Conservation (phyloP, 2,797 vertebrate species). For the Acanthornis magna region DNA sequence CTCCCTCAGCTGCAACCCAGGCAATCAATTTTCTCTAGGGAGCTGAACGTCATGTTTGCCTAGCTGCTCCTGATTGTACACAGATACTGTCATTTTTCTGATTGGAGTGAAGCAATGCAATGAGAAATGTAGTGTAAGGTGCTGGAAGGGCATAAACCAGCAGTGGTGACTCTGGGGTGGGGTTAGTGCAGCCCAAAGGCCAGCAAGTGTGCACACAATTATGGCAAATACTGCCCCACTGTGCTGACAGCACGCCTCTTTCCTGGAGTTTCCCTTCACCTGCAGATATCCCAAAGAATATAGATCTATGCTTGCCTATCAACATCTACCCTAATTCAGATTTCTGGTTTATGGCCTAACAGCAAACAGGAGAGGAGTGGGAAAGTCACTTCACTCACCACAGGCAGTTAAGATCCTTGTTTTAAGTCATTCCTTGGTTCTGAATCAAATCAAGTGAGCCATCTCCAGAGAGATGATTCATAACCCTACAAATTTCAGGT, state of each 20-base stretch:
- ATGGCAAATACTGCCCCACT: neutral
- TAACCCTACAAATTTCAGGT: neutral
- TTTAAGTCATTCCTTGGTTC: neutral
- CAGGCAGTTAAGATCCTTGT: neutral
- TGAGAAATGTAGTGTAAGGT: neutral
- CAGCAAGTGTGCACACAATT: neutral
- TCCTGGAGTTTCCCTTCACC: neutral
- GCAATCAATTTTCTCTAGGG: neutral
- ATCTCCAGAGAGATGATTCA: neutral
- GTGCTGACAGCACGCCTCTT: neutral
- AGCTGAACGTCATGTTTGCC: neutral
- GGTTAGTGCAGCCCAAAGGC: neutral
- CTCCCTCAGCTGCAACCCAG: neutral
- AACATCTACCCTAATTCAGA: neutral
- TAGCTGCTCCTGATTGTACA: neutral
- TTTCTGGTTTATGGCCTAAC: neutral
- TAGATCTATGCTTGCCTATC: neutral
- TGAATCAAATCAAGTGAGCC: neutral
- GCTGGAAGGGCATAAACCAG: neutral
- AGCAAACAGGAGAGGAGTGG: neutral
- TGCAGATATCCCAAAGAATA: neutral
- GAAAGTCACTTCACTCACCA: neutral
- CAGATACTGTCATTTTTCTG: neutral
- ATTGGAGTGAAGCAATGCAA: neutral
- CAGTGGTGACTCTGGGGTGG: neutral